A percentile compares a stretch with the other conserved stretches of the same genome.
Conservation (phyloP, 2,113 vertebrate genomes). For the Sciurus niger region DNA sequence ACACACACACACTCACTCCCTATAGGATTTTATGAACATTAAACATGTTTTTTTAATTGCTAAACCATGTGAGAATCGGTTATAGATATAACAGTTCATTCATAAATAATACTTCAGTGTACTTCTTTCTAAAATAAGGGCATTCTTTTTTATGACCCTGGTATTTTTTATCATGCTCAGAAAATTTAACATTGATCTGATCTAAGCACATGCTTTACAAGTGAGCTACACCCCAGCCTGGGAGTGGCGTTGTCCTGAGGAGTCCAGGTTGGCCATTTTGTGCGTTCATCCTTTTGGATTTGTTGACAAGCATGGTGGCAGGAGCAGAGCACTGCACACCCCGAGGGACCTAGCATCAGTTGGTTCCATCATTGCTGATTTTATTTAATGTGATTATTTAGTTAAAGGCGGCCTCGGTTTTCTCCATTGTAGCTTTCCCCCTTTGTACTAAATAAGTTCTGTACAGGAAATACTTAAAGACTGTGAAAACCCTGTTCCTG, state of each 20-base stretch:
- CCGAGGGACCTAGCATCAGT: background rate
- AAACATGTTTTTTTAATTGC: background rate
- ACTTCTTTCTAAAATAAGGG: background rate
- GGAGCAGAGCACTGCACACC: too few relatives aligned
- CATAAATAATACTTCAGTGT: background rate
- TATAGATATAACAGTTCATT: background rate
- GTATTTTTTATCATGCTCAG: background rate
- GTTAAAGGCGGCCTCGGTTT: background rate
- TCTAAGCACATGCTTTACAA: background rate
- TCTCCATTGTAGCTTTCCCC: background rate
- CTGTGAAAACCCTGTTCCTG: background rate
- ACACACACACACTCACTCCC: too few relatives aligned
- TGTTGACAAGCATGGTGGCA: background rate
- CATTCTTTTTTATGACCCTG: background rate
- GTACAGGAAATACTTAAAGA: background rate
- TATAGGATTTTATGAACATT: too few relatives aligned
- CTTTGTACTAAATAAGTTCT: background rate
- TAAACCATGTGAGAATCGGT: background rate
- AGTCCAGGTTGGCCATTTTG: background rate
- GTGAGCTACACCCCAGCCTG: background rate
- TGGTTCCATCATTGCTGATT: background rate
- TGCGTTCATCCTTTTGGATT: background rate
- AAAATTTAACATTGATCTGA: background rate
- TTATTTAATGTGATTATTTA: background rate
- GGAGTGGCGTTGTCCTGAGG: background rate